phyloP scores from a whole-genome alignment of 2,888 invertebrate species.

The Drosophila pseudotakahashii region DNA sequence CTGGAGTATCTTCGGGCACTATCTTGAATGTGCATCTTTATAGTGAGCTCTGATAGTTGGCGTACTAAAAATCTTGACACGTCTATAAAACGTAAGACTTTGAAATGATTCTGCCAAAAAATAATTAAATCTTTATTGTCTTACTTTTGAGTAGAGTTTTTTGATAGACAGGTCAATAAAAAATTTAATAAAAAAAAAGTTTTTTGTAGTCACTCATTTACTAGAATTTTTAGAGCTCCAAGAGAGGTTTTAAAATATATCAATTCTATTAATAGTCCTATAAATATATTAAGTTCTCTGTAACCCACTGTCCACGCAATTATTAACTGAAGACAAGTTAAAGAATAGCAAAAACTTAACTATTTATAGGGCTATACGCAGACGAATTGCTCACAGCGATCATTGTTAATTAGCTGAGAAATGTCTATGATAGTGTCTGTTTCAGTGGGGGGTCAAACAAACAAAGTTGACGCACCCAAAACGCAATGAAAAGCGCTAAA shows the following conservation, averaged over 20 bases:
- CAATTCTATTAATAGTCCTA: no score
- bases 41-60: conserved; percentile 27
- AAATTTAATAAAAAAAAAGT: no score
- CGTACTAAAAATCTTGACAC: conserved; percentile 20
- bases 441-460: conserved; percentile 22
- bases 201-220: no score
- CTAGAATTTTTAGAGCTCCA: background rate
- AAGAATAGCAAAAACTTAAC: conserved; percentile 1
- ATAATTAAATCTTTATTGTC: conserved; percentile 15
- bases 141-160: background rate
- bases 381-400: conserved; percentile 46
- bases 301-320: background rate
- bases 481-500: conserved; percentile 31
- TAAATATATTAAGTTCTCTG: background rate
- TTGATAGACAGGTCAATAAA: background rate
- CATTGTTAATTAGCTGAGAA: conserved; percentile 65
- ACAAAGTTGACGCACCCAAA: conserved; percentile 41
- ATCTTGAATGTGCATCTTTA: conserved; percentile 21
- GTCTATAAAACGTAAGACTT: background rate
- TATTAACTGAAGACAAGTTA: background rate
- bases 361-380: conserved; percentile 21
- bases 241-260: no score
- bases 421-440: conserved; percentile 19
- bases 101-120: conserved; percentile 3
- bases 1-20: conserved; percentile 28